A percentile compares a stretch with the other conserved stretches of the same genome.
Conservation (phyloP, 1,140 invertebrate genomes). For the Dufourea novaeangliae region DNA sequence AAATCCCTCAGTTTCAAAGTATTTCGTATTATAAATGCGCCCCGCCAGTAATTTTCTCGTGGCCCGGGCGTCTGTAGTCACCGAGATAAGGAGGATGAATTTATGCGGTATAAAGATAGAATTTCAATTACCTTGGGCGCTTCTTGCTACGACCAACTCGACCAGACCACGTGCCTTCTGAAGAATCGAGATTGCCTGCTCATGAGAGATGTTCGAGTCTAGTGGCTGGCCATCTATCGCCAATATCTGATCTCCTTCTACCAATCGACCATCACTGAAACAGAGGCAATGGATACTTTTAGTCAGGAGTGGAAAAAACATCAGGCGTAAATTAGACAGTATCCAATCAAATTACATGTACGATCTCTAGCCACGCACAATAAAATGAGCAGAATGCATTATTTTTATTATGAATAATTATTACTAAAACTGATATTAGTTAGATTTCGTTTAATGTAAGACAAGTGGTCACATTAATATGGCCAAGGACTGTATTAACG, state of each 20-base stretch:
- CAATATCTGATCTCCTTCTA: constrained; percentile 93
- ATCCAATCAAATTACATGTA: too few species aligned
- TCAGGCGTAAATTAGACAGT: too few species aligned
- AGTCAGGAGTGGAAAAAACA: background rate
- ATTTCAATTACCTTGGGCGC: constrained; percentile 76
- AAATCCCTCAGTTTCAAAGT: background rate
- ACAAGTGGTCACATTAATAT: too few species aligned
- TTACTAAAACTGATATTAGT: too few species aligned
- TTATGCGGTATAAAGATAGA: background rate
- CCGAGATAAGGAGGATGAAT: constrained; percentile 1
- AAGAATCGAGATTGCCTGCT: constrained; percentile 91
- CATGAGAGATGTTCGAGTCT: constrained; percentile 92
- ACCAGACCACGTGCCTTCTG: constrained; percentile 90
- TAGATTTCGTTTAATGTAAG: too few species aligned
- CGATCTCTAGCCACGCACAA: too few species aligned
- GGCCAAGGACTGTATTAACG: too few species aligned
- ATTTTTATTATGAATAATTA: too few species aligned
- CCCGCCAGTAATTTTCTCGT: too few species aligned
- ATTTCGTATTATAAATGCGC: background rate
- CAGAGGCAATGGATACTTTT: constrained; percentile 44
- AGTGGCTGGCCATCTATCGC: constrained; percentile 93
- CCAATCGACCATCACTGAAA: constrained; percentile 88
- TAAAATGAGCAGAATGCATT: too few species aligned
- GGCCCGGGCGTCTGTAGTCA: background rate
- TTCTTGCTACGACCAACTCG: constrained; percentile 88